These are phyloP conservation scores for Heterodera carotae DNA, from an alignment of 1,140 invertebrate genomes.

Conservation along the genomic window DNA sequence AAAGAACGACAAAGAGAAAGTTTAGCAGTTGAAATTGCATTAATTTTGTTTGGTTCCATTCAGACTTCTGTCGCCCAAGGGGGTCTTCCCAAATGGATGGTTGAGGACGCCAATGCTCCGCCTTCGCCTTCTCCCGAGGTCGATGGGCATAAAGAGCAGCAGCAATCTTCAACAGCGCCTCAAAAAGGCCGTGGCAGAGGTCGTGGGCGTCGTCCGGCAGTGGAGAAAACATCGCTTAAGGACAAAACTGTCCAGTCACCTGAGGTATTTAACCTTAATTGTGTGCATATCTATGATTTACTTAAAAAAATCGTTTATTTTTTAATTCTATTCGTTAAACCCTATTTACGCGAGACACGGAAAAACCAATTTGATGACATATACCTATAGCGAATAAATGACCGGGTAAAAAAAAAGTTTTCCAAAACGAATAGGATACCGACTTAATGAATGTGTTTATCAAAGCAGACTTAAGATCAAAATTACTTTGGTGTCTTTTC, in stretches of 20 bases:
- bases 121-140: constrained; percentile 23
- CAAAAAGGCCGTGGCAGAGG: background rate
- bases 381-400: too few species aligned
- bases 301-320: too few species aligned
- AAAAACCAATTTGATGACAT: too few species aligned
- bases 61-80: background rate
- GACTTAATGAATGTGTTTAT: too few species aligned
- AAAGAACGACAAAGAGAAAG: background rate
- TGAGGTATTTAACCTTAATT: background rate
- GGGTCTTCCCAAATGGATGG: constrained; percentile 30
- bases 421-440: too few species aligned
- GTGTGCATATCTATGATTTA: background rate
- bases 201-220: constrained; percentile 22
- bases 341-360: too few species aligned
- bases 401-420: too few species aligned
- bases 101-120: constrained; percentile 28
- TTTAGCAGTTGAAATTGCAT: too few species aligned
- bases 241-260: background rate
- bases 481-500: background rate
- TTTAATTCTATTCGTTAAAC: too few species aligned
- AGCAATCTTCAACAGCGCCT: background rate
- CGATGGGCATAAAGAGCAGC: background rate
- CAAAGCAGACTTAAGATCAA: too few species aligned
- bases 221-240: constrained; percentile 10
- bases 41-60: background rate